Percentiles rank a stretch among this genome's conserved stretches.
These are phyloP conservation scores for Heloderma charlesbogerti DNA, from an alignment of 2,113 vertebrate species.

Conservation along the genomic window DNA sequence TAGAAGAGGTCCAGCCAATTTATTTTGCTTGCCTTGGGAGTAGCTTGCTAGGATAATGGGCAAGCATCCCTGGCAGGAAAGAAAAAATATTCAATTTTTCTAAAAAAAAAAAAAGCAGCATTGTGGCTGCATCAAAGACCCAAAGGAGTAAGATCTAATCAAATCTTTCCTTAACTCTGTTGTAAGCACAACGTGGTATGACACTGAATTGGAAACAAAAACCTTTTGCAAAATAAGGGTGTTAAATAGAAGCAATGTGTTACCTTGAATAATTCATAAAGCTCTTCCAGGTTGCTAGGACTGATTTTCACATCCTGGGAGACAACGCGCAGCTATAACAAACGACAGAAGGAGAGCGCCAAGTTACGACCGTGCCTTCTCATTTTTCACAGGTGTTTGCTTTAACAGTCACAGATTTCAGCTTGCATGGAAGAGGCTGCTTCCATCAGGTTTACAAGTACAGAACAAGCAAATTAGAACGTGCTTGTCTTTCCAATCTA, in stretches of 20 bases:
- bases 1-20: background rate
- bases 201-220: background rate
- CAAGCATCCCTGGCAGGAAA: background rate
- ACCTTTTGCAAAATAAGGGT: background rate
- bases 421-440: background rate
- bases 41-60: background rate
- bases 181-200: conserved; percentile 28
- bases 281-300: conserved; percentile 87
- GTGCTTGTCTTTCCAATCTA: background rate
- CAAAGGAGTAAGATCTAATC: background rate
- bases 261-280: conserved; percentile 97
- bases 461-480: conserved; percentile 22
- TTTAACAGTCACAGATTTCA: background rate
- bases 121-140: background rate
- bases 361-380: background rate
- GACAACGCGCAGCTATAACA: conserved; percentile 91
- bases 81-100: background rate
- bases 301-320: conserved; percentile 92
- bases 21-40: background rate
- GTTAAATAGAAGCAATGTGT: conserved; percentile 34
- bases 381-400: background rate
- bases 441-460: conserved; percentile 1
- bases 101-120: background rate
- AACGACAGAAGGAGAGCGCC: conserved; percentile 43
- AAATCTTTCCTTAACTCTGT: conserved; percentile 12